Percentiles rank a stretch among this genome's conserved stretches.
phyloP scores from a whole-genome alignment of 2,888 invertebrate species.

The Lutraria lutraria region DNA sequence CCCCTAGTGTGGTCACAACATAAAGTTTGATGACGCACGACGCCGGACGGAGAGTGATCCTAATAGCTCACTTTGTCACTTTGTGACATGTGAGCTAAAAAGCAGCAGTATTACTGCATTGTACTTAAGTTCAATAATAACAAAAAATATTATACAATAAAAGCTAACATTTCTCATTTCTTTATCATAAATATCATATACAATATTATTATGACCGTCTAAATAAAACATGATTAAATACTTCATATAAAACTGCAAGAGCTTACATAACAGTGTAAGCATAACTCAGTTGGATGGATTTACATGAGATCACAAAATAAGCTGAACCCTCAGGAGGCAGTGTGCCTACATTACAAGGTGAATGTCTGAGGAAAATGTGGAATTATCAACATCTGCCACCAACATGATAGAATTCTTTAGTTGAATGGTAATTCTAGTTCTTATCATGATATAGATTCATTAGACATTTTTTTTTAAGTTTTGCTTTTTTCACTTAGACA shows the following conservation, averaged over 20 bases:
- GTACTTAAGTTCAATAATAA: too few relatives aligned
- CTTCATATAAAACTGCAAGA: neutral
- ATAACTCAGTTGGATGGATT: neutral
- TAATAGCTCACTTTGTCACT: too few relatives aligned
- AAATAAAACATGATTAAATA: neutral
- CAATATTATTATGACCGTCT: neutral
- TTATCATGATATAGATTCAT: neutral
- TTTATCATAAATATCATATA: neutral
- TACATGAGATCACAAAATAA: neutral
- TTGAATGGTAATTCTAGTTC: slow-evolving; percentile 1
- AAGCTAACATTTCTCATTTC: too few relatives aligned
- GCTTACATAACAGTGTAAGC: neutral
- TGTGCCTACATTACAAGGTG: neutral
- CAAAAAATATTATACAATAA: too few relatives aligned
- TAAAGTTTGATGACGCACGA: too few relatives aligned
- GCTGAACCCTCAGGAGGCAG: neutral
- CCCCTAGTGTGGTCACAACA: too few relatives aligned
- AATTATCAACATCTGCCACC: neutral
- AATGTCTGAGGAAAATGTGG: neutral
- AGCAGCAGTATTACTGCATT: too few relatives aligned
- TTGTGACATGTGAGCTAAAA: too few relatives aligned
- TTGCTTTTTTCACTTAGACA: neutral
- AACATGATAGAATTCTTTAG: neutral
- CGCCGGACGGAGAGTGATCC: too few relatives aligned
- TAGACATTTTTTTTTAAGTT: too few relatives aligned